Conservation (phyloP, 2,797 vertebrate genomes). For the Chaetodon trifasciatus region DNA sequence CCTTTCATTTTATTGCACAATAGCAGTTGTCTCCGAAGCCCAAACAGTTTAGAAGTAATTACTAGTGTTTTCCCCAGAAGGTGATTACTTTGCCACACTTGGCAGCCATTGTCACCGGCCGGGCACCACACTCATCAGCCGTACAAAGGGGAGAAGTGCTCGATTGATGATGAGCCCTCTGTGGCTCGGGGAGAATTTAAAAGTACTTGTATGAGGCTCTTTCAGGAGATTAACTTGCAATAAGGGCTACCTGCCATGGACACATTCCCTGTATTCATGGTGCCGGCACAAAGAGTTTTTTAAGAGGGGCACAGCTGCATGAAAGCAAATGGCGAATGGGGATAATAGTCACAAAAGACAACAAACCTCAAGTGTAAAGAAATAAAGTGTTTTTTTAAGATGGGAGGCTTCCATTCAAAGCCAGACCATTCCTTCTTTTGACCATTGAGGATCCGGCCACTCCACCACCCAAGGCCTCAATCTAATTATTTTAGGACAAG, state of each 20-base stretch:
- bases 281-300: constrained; percentile 85
- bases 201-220: constrained; percentile 88
- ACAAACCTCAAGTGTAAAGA: constrained; percentile 90
- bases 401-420: constrained; percentile 84
- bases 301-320: constrained; percentile 87
- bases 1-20: constrained; percentile 82
- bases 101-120: constrained; percentile 85
- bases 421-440: constrained; percentile 82
- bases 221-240: constrained; percentile 91
- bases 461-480: constrained; percentile 81
- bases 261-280: constrained; percentile 87
- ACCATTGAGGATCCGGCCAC: constrained; percentile 81
- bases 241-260: constrained; percentile 89
- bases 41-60: constrained; percentile 91
- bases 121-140: constrained; percentile 83
- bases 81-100: constrained; percentile 88
- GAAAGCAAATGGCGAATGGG: constrained; percentile 86
- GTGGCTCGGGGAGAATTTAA: constrained; percentile 86
- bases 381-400: constrained; percentile 88
- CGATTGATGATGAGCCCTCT: constrained; percentile 87
- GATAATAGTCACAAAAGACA: constrained; percentile 89
- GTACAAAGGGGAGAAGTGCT: constrained; percentile 86
- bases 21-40: constrained; percentile 85
- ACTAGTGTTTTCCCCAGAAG: constrained; percentile 87
- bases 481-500: constrained; percentile 88